Evolutionary conservation across 2,113 vertebrate species (phyloP).

Genomic region (Octodon degus): DNA sequence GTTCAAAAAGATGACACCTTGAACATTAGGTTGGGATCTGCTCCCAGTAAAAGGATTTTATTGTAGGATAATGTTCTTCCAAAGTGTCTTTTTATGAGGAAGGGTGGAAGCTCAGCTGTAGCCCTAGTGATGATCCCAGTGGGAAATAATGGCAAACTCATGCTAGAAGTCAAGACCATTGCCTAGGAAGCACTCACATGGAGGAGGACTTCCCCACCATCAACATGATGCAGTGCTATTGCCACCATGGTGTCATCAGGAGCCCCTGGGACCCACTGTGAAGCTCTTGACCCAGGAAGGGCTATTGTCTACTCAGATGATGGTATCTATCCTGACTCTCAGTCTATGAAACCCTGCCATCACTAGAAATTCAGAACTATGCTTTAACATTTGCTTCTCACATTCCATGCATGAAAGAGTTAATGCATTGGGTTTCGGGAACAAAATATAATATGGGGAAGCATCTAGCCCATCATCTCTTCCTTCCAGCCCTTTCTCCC

Average conservation of each 20-base stretch:
- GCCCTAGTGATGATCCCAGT: background rate
- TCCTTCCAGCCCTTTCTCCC: background rate
- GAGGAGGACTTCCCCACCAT: background rate
- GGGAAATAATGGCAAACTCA: background rate
- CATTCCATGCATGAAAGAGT: background rate
- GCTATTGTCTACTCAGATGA: background rate
- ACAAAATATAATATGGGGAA: background rate
- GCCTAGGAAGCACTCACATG: background rate
- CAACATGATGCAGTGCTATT: background rate
- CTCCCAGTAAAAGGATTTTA: background rate
- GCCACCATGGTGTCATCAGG: background rate
- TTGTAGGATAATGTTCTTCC: background rate
- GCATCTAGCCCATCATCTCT: background rate
- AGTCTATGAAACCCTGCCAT: background rate
- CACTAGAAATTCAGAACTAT: background rate
- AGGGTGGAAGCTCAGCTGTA: background rate
- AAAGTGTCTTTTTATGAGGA: background rate
- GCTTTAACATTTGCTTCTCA: background rate
- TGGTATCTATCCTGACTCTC: background rate
- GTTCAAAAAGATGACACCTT: background rate
- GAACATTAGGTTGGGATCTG: background rate
- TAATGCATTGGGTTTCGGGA: background rate
- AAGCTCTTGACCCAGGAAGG: background rate
- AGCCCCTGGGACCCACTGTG: background rate
- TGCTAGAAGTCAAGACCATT: background rate